Evolutionary conservation across 2,113 vertebrate genomes (phyloP).

Genomic region (Sterrhoptilus dennistouni): DNA sequence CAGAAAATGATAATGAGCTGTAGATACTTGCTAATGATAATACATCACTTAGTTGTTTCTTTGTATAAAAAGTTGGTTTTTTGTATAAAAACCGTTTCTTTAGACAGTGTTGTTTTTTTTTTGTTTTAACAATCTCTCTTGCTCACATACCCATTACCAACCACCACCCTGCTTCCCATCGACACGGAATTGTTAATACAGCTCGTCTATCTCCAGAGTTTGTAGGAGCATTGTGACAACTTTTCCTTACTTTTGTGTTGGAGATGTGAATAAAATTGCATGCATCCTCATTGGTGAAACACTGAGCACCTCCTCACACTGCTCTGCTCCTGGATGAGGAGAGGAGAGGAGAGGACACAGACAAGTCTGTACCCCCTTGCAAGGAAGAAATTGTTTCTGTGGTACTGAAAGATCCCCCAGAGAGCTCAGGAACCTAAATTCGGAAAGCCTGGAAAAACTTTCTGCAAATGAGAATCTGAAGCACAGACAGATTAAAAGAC

Average conservation of each 20-base stretch:
- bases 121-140: not conserved
- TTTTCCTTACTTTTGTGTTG: not conserved
- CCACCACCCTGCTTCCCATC: not conserved
- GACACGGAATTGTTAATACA: not conserved
- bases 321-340: rapidly evolving
- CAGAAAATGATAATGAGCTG: not conserved
- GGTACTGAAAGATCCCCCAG: not conserved
- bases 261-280: not conserved
- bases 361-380: not conserved
- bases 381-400: not conserved
- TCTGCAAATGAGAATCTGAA: not conserved
- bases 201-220: rapidly evolving
- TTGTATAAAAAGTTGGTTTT: not conserved
- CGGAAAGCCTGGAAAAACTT: not conserved
- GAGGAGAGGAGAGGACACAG: not conserved
- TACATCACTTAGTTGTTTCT: not conserved
- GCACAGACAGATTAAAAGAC: not conserved
- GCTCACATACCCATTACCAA: not conserved
- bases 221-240: not conserved
- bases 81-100: not conserved
- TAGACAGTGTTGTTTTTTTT: not conserved
- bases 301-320: not conserved
- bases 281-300: rapidly evolving
- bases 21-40: not conserved
- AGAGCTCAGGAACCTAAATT: not conserved